phyloP scores from a whole-genome alignment of 1,140 invertebrate genomes.

The Probaryconus sp. region DNA sequence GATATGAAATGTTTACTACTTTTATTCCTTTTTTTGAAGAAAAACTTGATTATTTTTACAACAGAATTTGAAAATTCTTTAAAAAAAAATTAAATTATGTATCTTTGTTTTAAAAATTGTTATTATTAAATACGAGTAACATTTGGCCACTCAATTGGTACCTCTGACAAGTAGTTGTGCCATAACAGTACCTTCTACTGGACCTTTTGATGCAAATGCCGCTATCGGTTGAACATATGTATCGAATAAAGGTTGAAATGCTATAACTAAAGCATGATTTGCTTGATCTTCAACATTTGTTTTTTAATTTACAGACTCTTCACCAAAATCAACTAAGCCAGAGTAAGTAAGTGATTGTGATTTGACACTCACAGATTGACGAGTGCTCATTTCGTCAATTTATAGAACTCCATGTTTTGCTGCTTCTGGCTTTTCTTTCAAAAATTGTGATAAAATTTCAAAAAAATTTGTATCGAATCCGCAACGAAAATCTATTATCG shows the following conservation, averaged over 20 bases:
- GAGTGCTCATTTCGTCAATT: conserved; percentile 37
- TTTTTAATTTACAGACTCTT: conserved; percentile 7
- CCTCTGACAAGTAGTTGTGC: background rate
- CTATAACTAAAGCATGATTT: conserved; percentile 6
- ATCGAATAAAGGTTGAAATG: conserved; percentile 12
- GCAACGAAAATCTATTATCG: conserved; percentile 1
- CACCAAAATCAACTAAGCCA: conserved; percentile 40
- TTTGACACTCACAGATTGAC: conserved; percentile 26
- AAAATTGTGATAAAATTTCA: conserved; percentile 22
- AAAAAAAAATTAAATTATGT: too few species aligned
- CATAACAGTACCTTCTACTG: background rate
- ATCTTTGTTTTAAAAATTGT: too few species aligned
- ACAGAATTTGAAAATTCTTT: too few species aligned
- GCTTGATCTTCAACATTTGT: conserved; percentile 26
- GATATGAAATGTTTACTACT: too few species aligned
- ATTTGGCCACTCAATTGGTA: too few species aligned
- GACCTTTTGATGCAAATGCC: conserved; percentile 7
- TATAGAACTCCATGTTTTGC: conserved; percentile 36
- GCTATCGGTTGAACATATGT: conserved; percentile 3
- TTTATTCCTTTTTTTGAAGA: too few species aligned
- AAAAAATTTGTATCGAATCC: conserved; percentile 32
- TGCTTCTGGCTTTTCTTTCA: conserved; percentile 14
- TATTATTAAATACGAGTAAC: too few species aligned
- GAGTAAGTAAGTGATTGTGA: conserved; percentile 29
- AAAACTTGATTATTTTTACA: too few species aligned